These are phyloP conservation scores for Riparia riparia DNA, from an alignment of 2,113 vertebrate species.

Conservation along the genomic window DNA sequence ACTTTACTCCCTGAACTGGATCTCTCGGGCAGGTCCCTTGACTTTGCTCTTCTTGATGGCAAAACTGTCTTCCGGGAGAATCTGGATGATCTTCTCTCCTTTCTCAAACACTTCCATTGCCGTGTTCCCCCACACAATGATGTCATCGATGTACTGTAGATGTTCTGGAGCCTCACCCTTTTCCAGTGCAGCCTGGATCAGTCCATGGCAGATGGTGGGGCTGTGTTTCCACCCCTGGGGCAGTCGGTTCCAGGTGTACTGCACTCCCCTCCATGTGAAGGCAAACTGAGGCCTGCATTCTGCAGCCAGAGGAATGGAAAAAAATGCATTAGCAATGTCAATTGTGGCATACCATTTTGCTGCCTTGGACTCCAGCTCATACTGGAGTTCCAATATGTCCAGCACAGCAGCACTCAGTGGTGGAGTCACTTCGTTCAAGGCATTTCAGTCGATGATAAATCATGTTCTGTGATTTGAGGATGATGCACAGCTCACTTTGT, in stretches of 20 bases:
- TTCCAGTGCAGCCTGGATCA: no score
- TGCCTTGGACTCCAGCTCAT: no score
- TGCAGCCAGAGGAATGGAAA: no score
- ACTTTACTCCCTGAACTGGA: not conserved
- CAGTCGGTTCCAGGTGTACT: no score
- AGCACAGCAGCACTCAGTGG: no score
- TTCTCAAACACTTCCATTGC: not conserved
- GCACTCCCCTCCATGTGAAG: no score
- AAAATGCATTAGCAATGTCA: no score
- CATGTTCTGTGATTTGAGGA: not conserved
- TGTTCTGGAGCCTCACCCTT: not conserved
- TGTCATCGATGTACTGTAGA: not conserved
- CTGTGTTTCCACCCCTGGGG: no score
- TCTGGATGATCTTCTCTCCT: not conserved
- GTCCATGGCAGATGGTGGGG: no score
- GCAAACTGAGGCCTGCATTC: no score
- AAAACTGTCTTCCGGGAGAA: accelerated
- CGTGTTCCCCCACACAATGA: not conserved
- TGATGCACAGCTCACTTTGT: not conserved
- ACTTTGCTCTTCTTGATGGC: not conserved
- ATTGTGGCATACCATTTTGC: no score
- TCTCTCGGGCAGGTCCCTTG: not conserved
- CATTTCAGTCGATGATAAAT: not conserved
- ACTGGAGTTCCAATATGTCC: no score
- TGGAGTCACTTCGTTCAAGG: not conserved